Base-by-base conservation (phyloP, 2,888 invertebrate genomes). In the Abscondita cerata region DNA sequence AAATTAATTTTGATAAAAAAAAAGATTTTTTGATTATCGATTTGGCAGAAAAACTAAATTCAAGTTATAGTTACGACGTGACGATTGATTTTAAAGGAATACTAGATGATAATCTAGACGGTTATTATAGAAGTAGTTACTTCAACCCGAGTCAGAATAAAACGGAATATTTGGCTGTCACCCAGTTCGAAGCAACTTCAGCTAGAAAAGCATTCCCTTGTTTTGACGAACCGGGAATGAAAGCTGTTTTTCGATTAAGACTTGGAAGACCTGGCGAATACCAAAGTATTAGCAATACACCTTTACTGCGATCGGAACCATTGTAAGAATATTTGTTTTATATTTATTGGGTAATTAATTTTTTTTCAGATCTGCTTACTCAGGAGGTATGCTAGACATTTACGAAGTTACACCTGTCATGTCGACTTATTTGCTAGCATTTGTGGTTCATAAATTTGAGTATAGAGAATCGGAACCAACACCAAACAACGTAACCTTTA, bases 361-460 rank as follows among this genome's bases (percentile, higher is more conserved):
- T 52, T n/a, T 60, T 75, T 75, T 41, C 75, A 89, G 89, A 59
- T 83, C 85, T 66, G 80, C 81, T 6, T 78, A 81, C 46, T 70
- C 82, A 0, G 84, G 83, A 1, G 93, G 89, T 84, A 81, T 88
- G 0, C 90, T 88, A 84, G 93, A 94, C 72, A 82, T 83, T 19
- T 96, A 90, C 75, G 81, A 87, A 66, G 85, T 86, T 62, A 90
- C 93, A 0, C 89, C 93, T 0, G 89, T 89, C 1, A 97, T 98
- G 96, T 95, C 95, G 0, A 96, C 96, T 0, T 98, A 98, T 76
- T 81, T 97, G 46, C 89, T 97, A 0, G 97, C 96, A 0, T 92
- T 88, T 75, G 85, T 91, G 9, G 84, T 94, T 0, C 91, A 91
- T 46, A 90, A 91, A 73, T 93, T 93, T 73, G 79, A 82, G 0